Conservation (phyloP, 2,113 vertebrate species). For the Sceloporus tristichus region DNA sequence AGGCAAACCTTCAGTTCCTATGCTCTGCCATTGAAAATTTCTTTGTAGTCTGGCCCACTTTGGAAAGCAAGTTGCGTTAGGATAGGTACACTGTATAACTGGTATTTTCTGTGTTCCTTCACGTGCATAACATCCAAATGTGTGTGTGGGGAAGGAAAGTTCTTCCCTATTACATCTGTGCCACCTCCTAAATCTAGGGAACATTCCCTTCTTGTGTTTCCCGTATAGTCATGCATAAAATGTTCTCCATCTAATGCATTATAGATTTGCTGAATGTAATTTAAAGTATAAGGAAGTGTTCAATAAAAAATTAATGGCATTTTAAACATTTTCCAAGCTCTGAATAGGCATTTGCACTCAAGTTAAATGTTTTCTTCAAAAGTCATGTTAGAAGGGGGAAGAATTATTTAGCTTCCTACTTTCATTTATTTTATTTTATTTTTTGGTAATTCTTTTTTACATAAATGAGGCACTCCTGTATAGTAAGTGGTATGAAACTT, state of each 20-base stretch:
- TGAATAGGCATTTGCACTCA: constrained; percentile 46
- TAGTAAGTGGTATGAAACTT: constrained; percentile 20
- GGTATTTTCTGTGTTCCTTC: constrained; percentile 13
- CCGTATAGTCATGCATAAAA: constrained; percentile 58
- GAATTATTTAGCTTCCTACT: constrained; percentile 1
- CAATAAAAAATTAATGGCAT: constrained; percentile 61
- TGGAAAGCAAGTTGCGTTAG: not conserved
- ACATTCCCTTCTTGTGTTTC: accelerated
- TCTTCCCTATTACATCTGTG: constrained; percentile 5
- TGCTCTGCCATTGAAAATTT: not conserved
- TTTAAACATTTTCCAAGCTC: constrained; percentile 48
- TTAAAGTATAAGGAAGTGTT: constrained; percentile 46
- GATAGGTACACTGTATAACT: not conserved
- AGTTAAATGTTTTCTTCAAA: constrained; percentile 45
- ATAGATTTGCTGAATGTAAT: constrained; percentile 55
- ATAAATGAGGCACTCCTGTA: constrained; percentile 17
- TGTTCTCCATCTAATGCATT: constrained; percentile 50
- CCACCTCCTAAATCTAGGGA: constrained; percentile 32
- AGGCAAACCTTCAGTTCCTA: too few relatives aligned
- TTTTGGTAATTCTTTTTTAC: constrained; percentile 11
- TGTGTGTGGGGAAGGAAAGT: not conserved
- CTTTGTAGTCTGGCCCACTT: not conserved
- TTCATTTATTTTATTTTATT: not conserved
- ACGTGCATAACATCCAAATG: not conserved
- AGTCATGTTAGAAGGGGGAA: not conserved